Evolutionary conservation across 1,140 invertebrate species (phyloP), one percentile per base, ranked within the genome.

Genomic region (Zaprionus africanus): DNA sequence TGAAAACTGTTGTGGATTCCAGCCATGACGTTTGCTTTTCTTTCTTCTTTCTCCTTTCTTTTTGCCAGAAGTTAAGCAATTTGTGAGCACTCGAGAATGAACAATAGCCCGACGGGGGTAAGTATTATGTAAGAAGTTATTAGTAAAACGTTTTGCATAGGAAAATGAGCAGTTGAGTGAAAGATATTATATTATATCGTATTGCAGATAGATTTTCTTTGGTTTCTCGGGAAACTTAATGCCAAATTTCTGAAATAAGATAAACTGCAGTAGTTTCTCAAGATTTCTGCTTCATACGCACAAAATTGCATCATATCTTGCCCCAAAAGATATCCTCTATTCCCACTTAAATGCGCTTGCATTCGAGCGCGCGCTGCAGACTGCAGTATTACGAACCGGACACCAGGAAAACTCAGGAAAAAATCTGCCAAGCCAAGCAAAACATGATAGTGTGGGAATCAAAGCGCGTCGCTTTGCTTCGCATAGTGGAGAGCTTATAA

Each of bases 371-470:
- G 57, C 59, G 61, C 58, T 69, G 81, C 79, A 77, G 26, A 61
- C 62, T 73, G 81, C 79, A 77, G 26, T 81, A 67, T 68, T 51
- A 43, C 38, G 81, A 87, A 87, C 73, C 67, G 83, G 84, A 87
- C 81, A 87, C 78, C 84, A 56, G 59, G 53, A 46, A 28, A 31
- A 51, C 31, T 56, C 43, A 49, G 57, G 64, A 58, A 81, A 72
- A 90, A 85, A 90, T 85, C 79, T 79, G 86, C 86, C 49, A 69
- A 22, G 54, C 57, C 77, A 73, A 84, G 76, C 85, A 73, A 72
- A 90, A 90, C 79, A 76, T 73, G 60, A 85, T 82, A 90, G 81
- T 90, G 85, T 90, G 85, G 85, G 85, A 90, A 90, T 75, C 76
- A 75, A 77, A 90, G 67, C 74, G 80, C 72, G 56, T 60, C 31